Base-by-base conservation (phyloP, 1,140 invertebrate genomes). In the Anadara kagoshimensis region DNA sequence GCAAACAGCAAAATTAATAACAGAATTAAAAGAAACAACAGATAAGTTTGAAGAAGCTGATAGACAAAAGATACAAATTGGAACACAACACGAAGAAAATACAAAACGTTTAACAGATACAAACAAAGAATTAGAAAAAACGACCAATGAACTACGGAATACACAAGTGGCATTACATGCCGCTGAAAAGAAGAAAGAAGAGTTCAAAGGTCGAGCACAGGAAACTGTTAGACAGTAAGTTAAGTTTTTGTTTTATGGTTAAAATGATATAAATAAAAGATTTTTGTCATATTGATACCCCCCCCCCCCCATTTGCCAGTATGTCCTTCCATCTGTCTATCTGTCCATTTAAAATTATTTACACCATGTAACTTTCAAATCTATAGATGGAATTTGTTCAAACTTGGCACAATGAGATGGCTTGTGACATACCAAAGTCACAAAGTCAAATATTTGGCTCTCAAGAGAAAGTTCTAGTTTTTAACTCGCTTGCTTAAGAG, bases 191-290 rank as follows among this genome's bases (percentile, higher is more conserved):
- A 86, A 85, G 75, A 83, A 81, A 45, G 87, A 88, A 44, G 86
- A 87, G 56, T 83, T 87, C 43, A 87, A 86, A 75, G 79, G 76
- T 29, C 76, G 84, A 24, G 86, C 87, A 47, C 85, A 87, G 78
- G 86, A 88, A 68, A 86, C 85, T 47, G 85, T 88, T 14, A 80
- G 83, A 82, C 85, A 86, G 87, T 88, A 75, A 85, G 85, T 86
- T 49, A 18, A 44, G 16, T 41, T 16, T 43, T 18, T 49, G 14
- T 49, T 2, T 4, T 49, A 49, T 47, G 8, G 8, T 47, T 10
- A 8, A 10, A 8, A 8, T 47, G 45, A 10, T 47, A 16, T 8
- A 47, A 47, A 16, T 8, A 47, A 16, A 47, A 10, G 8, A 16
- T 16, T 16, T 47, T 16, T 47, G 45, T 16, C 45, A 10, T 47